These are phyloP conservation scores for Pachycephus smyrnensis DNA, from an alignment of 2,888 invertebrate genomes.

Conservation along the genomic window DNA sequence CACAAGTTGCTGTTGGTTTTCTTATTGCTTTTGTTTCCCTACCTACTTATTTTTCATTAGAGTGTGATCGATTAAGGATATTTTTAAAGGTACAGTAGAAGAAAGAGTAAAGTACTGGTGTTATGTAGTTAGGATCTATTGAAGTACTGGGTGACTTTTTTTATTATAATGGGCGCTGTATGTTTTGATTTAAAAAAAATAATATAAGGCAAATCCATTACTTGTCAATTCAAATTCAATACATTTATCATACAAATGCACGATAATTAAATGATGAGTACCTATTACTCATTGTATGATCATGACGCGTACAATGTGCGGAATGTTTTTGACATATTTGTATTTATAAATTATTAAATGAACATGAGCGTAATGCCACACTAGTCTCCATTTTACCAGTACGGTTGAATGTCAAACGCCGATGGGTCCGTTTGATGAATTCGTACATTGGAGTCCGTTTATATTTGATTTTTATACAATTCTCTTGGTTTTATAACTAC, in stretches of 20 bases:
- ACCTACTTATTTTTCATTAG: not conserved
- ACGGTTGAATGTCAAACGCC: not conserved
- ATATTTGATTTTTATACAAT: not conserved
- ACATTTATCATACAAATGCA: not conserved
- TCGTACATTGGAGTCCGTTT: not conserved
- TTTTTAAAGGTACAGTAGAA: not conserved
- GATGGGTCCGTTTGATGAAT: not conserved
- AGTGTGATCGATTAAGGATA: not conserved
- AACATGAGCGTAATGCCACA: not conserved
- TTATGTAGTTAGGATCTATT: no score
- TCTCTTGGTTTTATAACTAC: not conserved
- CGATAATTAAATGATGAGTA: not conserved
- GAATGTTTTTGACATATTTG: not conserved
- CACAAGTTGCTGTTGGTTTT: not conserved
- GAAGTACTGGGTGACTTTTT: no score
- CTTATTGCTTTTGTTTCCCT: not conserved
- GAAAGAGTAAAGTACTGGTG: not conserved
- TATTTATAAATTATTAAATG: not conserved
- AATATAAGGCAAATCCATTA: not conserved
- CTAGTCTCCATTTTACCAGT: not conserved
- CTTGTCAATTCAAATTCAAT: not conserved
- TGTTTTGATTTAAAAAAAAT: not conserved
- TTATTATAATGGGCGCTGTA: no score
- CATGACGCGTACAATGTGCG: no score
- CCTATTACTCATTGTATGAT: not conserved